Evolutionary conservation across 1,140 invertebrate species (phyloP).

Genomic region (Akabosia matsudoensis): DNA sequence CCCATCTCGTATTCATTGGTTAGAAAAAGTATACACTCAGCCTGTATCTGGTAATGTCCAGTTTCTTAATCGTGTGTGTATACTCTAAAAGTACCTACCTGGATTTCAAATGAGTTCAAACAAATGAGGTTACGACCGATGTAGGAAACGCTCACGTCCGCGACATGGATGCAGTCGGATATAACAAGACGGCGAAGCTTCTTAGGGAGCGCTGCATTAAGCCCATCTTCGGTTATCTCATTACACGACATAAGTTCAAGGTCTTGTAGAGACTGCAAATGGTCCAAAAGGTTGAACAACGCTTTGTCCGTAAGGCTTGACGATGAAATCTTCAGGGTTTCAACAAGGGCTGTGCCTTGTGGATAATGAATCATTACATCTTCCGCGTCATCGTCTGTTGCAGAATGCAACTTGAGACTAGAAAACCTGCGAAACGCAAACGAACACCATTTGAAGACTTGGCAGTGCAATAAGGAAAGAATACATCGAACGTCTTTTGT

Average conservation of each 20-base stretch:
- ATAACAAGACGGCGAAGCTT: conserved; percentile 40
- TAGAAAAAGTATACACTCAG: no score
- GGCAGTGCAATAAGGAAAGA: not conserved
- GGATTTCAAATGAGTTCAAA: conserved; percentile 28
- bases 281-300: conserved; percentile 44
- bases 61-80: no score
- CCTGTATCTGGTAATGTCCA: no score
- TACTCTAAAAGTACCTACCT: conserved; percentile 35
- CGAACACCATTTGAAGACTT: no score
- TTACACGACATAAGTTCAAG: conserved; percentile 45
- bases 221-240: conserved; percentile 46
- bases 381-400: conserved; percentile 46
- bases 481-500: no score
- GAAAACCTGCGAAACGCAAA: conserved; percentile 36
- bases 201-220: conserved; percentile 35
- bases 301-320: conserved; percentile 45
- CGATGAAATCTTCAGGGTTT: conserved; percentile 37
- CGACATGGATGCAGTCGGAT: conserved; percentile 46
- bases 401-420: conserved; percentile 40
- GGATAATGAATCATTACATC: conserved; percentile 47
- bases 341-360: conserved; percentile 41
- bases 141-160: conserved; percentile 39
- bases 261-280: conserved; percentile 39
- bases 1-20: no score
- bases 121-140: conserved; percentile 26